phyloP scores from a whole-genome alignment of 2,888 invertebrate genomes.

The Ochropleura plecta region DNA sequence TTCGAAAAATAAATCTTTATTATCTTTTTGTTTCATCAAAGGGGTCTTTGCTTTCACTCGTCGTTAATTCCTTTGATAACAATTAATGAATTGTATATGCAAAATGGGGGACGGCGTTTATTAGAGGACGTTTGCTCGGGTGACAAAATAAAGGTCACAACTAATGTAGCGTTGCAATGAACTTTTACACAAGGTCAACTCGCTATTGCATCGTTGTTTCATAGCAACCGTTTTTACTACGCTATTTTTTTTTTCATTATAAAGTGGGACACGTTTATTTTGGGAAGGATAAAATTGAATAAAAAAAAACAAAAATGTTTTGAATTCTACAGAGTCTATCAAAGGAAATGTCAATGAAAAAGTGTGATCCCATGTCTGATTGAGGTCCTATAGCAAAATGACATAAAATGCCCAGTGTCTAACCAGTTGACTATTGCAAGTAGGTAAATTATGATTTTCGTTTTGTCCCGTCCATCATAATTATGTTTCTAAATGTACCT shows the following conservation, averaged over 20 bases:
- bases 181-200: conserved; percentile 57
- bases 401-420: background rate
- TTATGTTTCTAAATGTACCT: background rate
- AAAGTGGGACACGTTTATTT: conserved; percentile 9
- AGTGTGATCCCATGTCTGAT: background rate
- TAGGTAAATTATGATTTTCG: background rate
- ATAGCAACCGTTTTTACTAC: conserved; percentile 19
- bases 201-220: conserved; percentile 27
- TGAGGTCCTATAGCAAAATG: background rate
- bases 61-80: conserved; percentile 15
- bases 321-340: background rate
- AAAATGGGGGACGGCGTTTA: conserved; percentile 32
- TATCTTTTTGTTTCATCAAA: conserved; percentile 11
- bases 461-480: background rate
- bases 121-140: conserved; percentile 37
- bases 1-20: background rate
- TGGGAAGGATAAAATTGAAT: background rate
- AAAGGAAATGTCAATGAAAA: background rate
- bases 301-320: background rate
- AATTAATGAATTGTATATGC: conserved; percentile 41
- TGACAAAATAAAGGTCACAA: conserved; percentile 54
- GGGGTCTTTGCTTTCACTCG: background rate
- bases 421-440: background rate
- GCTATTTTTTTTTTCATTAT: background rate
- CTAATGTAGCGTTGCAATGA: conserved; percentile 55